phyloP scores from a whole-genome alignment of 2,113 vertebrate species.

The Petrocephalus zakoni region DNA sequence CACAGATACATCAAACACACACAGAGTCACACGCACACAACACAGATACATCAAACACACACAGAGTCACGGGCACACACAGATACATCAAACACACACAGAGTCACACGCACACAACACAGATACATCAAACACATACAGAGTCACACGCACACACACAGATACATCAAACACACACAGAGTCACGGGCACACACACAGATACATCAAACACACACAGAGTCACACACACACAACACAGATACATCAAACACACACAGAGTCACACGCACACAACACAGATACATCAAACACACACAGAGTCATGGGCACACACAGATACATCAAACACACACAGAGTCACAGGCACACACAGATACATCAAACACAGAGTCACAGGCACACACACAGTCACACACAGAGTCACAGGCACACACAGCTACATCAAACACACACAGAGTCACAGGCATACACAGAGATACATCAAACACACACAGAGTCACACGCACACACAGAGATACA shows the following conservation, averaged over 20 bases:
- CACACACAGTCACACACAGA: neutral
- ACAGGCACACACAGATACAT: neutral
- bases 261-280: neutral
- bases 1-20: no score
- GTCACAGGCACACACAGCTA: neutral
- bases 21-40: neutral
- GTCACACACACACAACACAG: neutral
- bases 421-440: neutral
- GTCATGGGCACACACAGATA: neutral
- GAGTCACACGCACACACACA: neutral
- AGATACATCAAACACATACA: neutral
- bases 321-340: neutral
- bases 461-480: neutral
- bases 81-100: conserved; percentile 1
- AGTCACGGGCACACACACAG: conserved; percentile 9
- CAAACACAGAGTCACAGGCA: neutral
- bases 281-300: neutral
- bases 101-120: neutral
- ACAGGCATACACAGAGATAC: conserved; percentile 3
- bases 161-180: no score
- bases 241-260: neutral
- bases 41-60: conserved; percentile 6
- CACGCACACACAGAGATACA: neutral
- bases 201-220: conserved; percentile 6
- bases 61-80: conserved; percentile 9